These are phyloP conservation scores for Chironex yamaguchii DNA, from an alignment of 30 jellyfish, hydroid and myxozoan species.

Conservation along the genomic window DNA sequence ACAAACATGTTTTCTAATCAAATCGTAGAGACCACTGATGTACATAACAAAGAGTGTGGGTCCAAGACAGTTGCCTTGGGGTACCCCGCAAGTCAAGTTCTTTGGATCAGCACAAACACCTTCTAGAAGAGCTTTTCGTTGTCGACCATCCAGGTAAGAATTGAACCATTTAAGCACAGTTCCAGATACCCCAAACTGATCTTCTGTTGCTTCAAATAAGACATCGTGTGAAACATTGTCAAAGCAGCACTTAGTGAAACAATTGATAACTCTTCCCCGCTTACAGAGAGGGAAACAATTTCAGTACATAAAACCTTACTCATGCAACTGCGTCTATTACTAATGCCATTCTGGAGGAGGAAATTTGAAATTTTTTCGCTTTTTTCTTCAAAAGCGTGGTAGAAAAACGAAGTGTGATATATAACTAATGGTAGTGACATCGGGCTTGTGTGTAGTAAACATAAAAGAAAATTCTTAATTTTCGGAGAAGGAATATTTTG, in stretches of 20 bases:
- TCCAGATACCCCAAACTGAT: conserved; percentile 28
- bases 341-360: too few relatives aligned
- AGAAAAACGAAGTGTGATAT: too few relatives aligned
- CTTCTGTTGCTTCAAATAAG: neutral
- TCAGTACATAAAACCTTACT: too few relatives aligned
- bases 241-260: conserved; percentile 38
- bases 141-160: neutral
- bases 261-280: too few relatives aligned
- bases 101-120: neutral
- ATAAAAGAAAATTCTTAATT: too few relatives aligned
- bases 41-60: neutral
- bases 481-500: too few relatives aligned
- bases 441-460: too few relatives aligned
- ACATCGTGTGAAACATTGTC: conserved; percentile 23
- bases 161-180: conserved; percentile 39
- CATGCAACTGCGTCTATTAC: too few relatives aligned
- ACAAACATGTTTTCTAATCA: conserved; percentile 46
- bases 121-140: neutral
- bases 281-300: too few relatives aligned
- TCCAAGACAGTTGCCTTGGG: neutral
- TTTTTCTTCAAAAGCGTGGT: too few relatives aligned
- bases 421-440: too few relatives aligned
- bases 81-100: neutral
- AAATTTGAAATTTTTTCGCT: too few relatives aligned
- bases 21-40: neutral